Evolutionary conservation across 2,113 vertebrate species (phyloP).

Genomic region (Ictalurus furcatus): DNA sequence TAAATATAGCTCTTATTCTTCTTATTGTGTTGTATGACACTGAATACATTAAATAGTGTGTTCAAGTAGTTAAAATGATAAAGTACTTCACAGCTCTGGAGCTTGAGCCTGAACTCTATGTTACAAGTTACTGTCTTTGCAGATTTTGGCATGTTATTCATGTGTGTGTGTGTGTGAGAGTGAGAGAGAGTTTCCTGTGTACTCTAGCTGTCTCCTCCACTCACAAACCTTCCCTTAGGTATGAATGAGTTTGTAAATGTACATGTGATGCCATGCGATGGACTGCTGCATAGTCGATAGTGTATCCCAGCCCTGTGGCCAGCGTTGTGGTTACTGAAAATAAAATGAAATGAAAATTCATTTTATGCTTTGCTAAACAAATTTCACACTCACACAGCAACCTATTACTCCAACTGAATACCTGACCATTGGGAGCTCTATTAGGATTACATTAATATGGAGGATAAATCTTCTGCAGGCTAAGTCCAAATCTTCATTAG

Average conservation of each 20-base stretch:
- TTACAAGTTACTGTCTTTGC: background rate
- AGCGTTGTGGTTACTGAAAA: background rate
- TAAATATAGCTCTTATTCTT: no score
- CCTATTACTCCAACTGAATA: background rate
- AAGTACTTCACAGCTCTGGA: background rate
- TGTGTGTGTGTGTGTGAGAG: background rate
- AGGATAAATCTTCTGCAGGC: background rate
- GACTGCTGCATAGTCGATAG: background rate
- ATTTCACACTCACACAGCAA: background rate
- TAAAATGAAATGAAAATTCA: background rate
- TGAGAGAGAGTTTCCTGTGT: background rate
- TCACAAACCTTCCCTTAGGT: no score
- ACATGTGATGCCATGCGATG: background rate
- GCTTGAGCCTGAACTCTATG: background rate
- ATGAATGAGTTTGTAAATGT: background rate
- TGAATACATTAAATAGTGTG: no score
- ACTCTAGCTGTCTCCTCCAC: background rate
- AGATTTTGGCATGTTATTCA: background rate
- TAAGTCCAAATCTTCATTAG: background rate
- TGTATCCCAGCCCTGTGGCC: background rate
- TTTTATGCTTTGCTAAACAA: background rate
- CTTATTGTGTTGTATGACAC: no score
- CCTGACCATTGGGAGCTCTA: background rate
- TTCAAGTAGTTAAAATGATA: no score
- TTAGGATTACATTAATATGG: background rate